phyloP scores from a whole-genome alignment of 2,113 vertebrate genomes.

The Trochalopteron elliotii region DNA sequence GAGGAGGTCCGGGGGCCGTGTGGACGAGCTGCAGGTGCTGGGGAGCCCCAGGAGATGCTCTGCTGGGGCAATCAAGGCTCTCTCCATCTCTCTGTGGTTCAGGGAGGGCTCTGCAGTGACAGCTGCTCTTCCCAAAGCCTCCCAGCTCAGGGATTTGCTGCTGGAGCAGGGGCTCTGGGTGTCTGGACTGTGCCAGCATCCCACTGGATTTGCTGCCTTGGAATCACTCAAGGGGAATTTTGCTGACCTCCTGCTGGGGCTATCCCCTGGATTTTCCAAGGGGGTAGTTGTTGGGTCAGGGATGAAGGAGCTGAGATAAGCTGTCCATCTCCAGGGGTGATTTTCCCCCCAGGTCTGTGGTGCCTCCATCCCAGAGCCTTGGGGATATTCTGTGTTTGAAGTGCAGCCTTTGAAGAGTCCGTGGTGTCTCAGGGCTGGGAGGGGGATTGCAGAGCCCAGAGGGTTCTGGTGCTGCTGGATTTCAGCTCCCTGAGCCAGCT shows the following conservation, averaged over 20 bases:
- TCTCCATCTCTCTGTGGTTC: fast-evolving
- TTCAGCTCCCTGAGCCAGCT: not conserved
- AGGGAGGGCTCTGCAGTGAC: not conserved
- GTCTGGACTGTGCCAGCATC: not conserved
- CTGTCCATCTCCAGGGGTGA: not conserved
- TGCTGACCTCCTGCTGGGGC: not conserved
- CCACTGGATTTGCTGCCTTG: not conserved
- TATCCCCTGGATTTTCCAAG: fast-evolving
- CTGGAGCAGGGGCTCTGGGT: not conserved
- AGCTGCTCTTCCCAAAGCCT: not conserved
- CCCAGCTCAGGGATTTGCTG: not conserved
- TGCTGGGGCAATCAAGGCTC: not conserved
- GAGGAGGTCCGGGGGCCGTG: fast-evolving
- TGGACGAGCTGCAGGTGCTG: not conserved
- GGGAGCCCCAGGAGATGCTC: not conserved
- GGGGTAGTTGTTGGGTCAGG: fast-evolving
- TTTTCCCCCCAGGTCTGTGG: fast-evolving
- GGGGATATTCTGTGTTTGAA: not conserved
- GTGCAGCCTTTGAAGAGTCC: not conserved
- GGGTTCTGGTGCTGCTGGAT: not conserved
- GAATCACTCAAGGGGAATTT: fast-evolving
- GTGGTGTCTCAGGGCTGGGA: not conserved
- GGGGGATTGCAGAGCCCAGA: not conserved
- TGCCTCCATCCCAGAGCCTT: fast-evolving
- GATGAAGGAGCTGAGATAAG: not conserved